Evolutionary conservation across 1,140 invertebrate species (phyloP).

Genomic region (Teleopsis dalmanni): DNA sequence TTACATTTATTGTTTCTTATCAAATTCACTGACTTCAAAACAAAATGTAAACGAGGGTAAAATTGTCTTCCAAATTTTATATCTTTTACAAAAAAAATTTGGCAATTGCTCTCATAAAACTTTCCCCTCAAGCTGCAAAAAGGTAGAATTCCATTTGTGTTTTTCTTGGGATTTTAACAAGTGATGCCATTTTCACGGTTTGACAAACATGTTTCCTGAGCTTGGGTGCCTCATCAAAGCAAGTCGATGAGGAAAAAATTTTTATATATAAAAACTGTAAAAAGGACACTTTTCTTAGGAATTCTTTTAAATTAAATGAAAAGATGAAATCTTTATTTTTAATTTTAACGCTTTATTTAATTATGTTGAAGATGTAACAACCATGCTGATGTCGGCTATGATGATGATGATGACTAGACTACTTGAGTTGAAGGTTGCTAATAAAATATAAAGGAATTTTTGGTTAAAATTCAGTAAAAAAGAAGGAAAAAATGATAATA

Average conservation of each 20-base stretch:
- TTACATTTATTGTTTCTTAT: too few relatives aligned
- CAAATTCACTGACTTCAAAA: too few relatives aligned
- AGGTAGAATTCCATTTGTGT: too few relatives aligned
- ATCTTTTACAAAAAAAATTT: too few relatives aligned
- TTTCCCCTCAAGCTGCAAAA: too few relatives aligned
- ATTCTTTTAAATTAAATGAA: constrained; percentile 7
- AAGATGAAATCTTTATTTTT: constrained; percentile 32
- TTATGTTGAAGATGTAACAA: constrained; percentile 22
- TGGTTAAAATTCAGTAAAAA: constrained; percentile 7
- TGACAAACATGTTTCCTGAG: constrained; percentile 18
- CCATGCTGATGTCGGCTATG: constrained; percentile 1
- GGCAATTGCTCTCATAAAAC: too few relatives aligned
- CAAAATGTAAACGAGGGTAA: too few relatives aligned
- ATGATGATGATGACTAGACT: constrained; percentile 5
- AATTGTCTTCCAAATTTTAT: too few relatives aligned
- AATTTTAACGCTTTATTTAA: constrained; percentile 44
- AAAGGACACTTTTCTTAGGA: constrained; percentile 1
- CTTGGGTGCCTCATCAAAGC: background rate
- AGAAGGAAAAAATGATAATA: background rate
- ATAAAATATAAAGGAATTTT: constrained; percentile 18
- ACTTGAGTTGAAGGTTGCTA: constrained; percentile 5
- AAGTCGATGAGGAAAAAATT: background rate
- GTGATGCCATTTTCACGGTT: constrained; percentile 6
- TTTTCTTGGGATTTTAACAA: background rate
- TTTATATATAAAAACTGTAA: background rate